phyloP scores from a whole-genome alignment of 1,140 invertebrate species.

The Caenorhabditis remanei region DNA sequence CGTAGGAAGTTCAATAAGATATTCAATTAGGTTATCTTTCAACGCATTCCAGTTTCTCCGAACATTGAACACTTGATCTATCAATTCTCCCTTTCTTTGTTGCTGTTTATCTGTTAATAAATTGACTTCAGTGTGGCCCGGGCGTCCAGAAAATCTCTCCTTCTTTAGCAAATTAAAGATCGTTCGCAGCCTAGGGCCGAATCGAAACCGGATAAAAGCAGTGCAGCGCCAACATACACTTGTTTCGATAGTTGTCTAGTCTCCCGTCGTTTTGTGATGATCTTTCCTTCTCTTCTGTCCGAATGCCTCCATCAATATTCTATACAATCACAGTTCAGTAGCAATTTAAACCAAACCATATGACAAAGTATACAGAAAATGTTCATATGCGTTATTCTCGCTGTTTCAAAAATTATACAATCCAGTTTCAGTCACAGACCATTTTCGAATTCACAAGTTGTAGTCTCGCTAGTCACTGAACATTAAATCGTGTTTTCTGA shows the following conservation, averaged over 20 bases:
- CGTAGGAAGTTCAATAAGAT: not conserved
- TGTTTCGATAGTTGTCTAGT: slow-evolving; percentile 51
- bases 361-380: slow-evolving; percentile 30
- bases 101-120: slow-evolving; percentile 3
- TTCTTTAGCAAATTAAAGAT: slow-evolving; percentile 44
- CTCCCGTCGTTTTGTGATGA: slow-evolving; percentile 10
- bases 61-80: slow-evolving; percentile 37
- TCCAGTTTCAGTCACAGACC: not conserved
- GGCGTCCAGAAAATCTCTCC: slow-evolving; percentile 2
- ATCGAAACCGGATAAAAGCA: slow-evolving; percentile 18
- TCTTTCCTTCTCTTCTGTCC: slow-evolving; percentile 1
- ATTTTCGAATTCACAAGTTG: not conserved
- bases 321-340: slow-evolving; percentile 38
- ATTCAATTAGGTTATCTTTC: not conserved
- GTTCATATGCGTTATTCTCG: not conserved
- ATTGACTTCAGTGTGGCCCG: slow-evolving; percentile 28
- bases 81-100: not conserved
- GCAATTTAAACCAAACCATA: slow-evolving; percentile 37
- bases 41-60: not conserved
- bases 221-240: not conserved
- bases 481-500: slow-evolving; percentile 2
- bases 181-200: not conserved
- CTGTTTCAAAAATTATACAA: not conserved
- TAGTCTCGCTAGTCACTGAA: not conserved
- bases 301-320: not conserved